Conservation (phyloP, 2,888 invertebrate species). For the Pristionchus japonicus region DNA sequence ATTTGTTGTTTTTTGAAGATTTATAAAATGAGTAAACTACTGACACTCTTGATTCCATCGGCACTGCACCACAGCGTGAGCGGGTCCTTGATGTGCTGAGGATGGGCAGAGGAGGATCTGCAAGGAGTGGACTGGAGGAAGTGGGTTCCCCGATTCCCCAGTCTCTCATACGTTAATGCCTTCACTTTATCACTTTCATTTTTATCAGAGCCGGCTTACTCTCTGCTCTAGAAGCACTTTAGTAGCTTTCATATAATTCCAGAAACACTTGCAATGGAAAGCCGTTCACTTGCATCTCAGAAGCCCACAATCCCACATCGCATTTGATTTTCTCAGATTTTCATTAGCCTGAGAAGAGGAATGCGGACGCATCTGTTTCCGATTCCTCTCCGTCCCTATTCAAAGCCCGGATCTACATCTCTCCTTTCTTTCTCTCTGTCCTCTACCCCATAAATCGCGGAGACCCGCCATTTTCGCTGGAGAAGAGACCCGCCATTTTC, state of each 20-base stretch:
- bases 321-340: background rate
- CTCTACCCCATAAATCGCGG: background rate
- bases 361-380: background rate
- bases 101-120: background rate
- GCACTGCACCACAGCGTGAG: conserved; percentile 3
- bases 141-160: too few species aligned
- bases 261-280: too few species aligned
- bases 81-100: background rate
- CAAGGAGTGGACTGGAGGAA: too few species aligned
- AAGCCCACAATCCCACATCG: background rate
- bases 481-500: background rate
- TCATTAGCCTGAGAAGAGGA: too few species aligned
- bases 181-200: too few species aligned
- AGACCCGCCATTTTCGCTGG: too few species aligned
- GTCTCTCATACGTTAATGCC: too few species aligned
- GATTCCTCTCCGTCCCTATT: background rate
- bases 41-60: background rate
- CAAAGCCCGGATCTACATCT: background rate
- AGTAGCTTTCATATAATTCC: too few species aligned
- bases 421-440: background rate
- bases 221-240: too few species aligned
- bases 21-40: background rate
- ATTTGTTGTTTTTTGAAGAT: too few species aligned
- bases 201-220: too few species aligned
- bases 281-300: background rate